Evolutionary conservation across 2,113 vertebrate species (phyloP), one percentile per base, ranked within the genome.

Genomic region (Acanthochromis polyacanthus): DNA sequence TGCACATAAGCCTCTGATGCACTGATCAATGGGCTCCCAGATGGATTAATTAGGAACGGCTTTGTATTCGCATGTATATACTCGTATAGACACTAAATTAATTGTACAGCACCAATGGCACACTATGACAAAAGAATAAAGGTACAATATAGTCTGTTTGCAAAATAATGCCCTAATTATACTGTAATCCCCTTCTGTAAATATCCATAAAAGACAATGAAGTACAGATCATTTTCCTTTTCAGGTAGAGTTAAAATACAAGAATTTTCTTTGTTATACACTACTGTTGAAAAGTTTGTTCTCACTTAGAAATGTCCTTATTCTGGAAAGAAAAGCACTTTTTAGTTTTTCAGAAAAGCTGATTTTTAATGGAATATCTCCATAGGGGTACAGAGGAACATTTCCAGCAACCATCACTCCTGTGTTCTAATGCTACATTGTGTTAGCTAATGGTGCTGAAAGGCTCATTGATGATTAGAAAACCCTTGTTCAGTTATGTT

Each of bases 1-100:
- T 32, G 50, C 68, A 69, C n/a, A 40, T 59, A 56, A 56, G 64
- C 48, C 58, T 69, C 58, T 67, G 48, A 61, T 68, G 46, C 52
- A 16, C 62, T 23, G 61, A 80, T 85, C 83, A 84, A 82, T 90
- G 28, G 2, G 19, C 64, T 88, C 81, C 88, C 81, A 69, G 17
- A 61, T 69, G 69, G 66, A 68, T 85, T 82, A 51, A 92, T 92
- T 92, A 88, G 56, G 17, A 56, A 38, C 11, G 30, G 36, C 56
- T 73, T 61, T 72, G 45, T 55, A 68, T 68, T 64, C 63, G 76
- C 56, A 30, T 19, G 7, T 56, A 25, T 56, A 25, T 38, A 17
- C 28, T 56, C 6, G 5, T 11, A 22, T 10, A 36, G 50, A 43
- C 9, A 17, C 2, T 10, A 14, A 30, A 55, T 58, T 58, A 52